These are phyloP conservation scores for Onthophagus sagittarius DNA, from an alignment of 2,888 invertebrate genomes.

Conservation along the genomic window DNA sequence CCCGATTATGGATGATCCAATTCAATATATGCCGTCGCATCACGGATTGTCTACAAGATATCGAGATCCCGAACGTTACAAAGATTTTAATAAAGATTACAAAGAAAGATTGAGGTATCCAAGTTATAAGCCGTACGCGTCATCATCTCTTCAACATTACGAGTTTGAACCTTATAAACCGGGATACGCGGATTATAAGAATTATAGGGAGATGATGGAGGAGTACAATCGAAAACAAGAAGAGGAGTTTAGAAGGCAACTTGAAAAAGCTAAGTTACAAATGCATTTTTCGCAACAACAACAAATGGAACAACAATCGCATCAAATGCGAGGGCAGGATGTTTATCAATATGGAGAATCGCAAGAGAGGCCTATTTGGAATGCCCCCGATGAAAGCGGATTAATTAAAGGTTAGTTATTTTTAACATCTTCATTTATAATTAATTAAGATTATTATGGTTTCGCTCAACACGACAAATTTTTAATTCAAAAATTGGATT, in stretches of 20 bases:
- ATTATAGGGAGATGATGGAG: slow-evolving; percentile 14
- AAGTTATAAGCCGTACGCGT: neutral
- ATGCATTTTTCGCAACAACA: slow-evolving; percentile 1
- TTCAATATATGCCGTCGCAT: neutral
- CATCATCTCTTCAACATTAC: neutral
- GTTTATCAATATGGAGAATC: neutral
- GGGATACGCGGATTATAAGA: slow-evolving; percentile 3
- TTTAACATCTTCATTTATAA: no score
- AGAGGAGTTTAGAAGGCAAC: slow-evolving; percentile 13
- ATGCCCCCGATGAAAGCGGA: neutral
- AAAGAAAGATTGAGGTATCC: neutral
- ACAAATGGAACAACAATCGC: neutral
- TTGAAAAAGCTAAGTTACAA: neutral
- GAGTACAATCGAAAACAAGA: slow-evolving; percentile 16
- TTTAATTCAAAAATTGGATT: neutral
- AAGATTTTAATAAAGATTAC: neutral
- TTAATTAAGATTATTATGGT: no score
- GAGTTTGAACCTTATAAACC: slow-evolving; percentile 1
- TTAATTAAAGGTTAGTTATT: neutral
- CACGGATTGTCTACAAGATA: neutral
- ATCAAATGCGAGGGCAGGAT: neutral
- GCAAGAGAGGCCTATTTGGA: neutral
- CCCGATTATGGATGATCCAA: neutral
- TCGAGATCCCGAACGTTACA: neutral
- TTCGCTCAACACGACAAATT: no score